A percentile compares a stretch with the other conserved stretches of the same genome.
These are phyloP conservation scores for Fopius arisanus DNA, from an alignment of 1,140 invertebrate genomes.

Conservation along the genomic window DNA sequence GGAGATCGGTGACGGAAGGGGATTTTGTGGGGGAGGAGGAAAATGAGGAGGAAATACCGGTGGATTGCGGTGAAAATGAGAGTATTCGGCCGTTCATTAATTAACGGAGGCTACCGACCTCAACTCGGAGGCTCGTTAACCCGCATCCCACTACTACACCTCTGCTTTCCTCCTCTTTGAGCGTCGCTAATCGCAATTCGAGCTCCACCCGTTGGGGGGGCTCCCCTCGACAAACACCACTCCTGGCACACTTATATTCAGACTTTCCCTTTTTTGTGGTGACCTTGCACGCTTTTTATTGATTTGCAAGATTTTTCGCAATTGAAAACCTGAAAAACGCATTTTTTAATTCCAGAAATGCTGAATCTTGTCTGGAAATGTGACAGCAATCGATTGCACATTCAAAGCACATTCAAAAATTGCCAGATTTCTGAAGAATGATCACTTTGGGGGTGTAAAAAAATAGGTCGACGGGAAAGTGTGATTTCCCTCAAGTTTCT, in stretches of 20 bases:
- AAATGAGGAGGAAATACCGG: not conserved
- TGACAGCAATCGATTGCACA: too few relatives aligned
- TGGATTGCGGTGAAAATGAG: slow-evolving; percentile 29
- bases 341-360: too few relatives aligned
- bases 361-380: too few relatives aligned
- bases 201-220: not conserved
- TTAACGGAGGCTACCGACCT: slow-evolving; percentile 26
- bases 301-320: too few relatives aligned
- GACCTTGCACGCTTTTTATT: not conserved
- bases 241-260: slow-evolving; percentile 16
- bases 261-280: not conserved
- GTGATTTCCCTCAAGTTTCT: too few relatives aligned
- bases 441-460: too few relatives aligned
- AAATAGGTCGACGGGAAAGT: too few relatives aligned
- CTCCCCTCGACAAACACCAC: not conserved
- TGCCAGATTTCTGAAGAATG: too few relatives aligned
- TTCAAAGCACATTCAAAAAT: too few relatives aligned
- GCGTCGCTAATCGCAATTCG: not conserved
- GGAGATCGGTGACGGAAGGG: not conserved
- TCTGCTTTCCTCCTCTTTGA: not conserved
- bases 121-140: slow-evolving; percentile 17
- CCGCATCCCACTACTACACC: not conserved
- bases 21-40: not conserved
- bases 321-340: too few relatives aligned
- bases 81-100: slow-evolving; percentile 32